Evolutionary conservation across 1,140 invertebrate species (phyloP).

Genomic region (Drosophila repleta): DNA sequence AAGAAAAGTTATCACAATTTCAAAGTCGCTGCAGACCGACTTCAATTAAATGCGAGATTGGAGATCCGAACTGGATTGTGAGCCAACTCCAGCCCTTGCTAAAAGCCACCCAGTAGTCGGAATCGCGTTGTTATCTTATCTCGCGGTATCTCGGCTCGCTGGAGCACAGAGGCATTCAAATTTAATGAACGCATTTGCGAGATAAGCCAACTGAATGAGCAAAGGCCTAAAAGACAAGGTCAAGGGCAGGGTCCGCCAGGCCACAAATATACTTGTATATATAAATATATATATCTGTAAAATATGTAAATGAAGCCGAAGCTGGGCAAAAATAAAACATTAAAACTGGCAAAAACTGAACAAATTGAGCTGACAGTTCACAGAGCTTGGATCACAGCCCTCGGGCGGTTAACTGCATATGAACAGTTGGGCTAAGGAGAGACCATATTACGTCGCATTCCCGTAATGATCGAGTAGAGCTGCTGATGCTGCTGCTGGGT

Average conservation of each 20-base stretch:
- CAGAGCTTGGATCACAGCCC: conserved; percentile 11
- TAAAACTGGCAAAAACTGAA: neutral
- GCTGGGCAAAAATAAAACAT: conserved; percentile 5
- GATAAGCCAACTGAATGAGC: conserved; percentile 37
- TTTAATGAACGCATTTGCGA: conserved; percentile 48
- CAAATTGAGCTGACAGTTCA: neutral
- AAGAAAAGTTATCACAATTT: too few species aligned
- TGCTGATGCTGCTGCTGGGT: neutral
- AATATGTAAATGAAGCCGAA: neutral
- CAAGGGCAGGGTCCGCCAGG: neutral
- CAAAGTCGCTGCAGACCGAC: neutral
- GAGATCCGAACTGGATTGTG: conserved; percentile 23
- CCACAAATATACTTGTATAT: neutral
- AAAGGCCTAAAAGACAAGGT: conserved; percentile 22
- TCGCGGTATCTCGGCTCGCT: conserved; percentile 40
- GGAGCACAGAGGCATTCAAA: conserved; percentile 41
- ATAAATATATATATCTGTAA: neutral
- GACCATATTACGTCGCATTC: neutral
- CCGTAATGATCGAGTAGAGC: conserved; percentile 11
- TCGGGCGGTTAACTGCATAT: conserved; percentile 61
- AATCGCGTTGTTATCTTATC: conserved; percentile 54
- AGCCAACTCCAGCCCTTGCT: conserved; percentile 1
- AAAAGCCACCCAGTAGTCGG: conserved; percentile 41
- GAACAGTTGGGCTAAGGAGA: neutral
- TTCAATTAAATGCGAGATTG: neutral